Evolutionary conservation across 2,797 vertebrate species (phyloP), one percentile per base, ranked within the genome.

Genomic region (Rhabdophis nuchalis): DNA sequence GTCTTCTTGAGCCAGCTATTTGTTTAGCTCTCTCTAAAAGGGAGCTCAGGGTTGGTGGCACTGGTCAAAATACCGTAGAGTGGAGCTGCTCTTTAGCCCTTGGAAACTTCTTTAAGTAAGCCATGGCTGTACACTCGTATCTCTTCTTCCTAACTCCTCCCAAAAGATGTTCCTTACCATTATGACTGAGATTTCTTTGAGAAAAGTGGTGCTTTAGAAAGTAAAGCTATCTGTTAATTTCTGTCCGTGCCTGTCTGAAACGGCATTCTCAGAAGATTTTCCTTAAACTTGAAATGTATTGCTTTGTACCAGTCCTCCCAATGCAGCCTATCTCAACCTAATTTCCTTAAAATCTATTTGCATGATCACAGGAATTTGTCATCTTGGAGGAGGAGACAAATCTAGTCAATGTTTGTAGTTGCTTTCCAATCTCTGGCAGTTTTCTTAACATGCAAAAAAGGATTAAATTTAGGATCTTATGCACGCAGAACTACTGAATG

Each of bases 21-120:
- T 86, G 46, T 89, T 90, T 89, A 88, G 64, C 20, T 82, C n/a
- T 32, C 32, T 82, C 58, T 90, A 36, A 72, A 90, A 90, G 85
- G 53, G n/a, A 87, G 53, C 87, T 90, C 89, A 60, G 53, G 6
- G 5, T 77, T 64, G 85, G 64, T 53, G 60, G 61, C 50, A 68
- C 50, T 61, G 12, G 16, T 29, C 8, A 11, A 23, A 58, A 46
- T 58, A 27, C 27, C 18, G n/a, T 72, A 85, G 46, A 89, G 32
- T 54, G 36, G 46, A 4, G 23, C 64, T 92, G 64, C n/a, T 16
- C 14, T 16, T 52, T 57, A 36, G 13, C 20, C 54, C 41, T 82
- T 92, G 54, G 60, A 90, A 90, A n/a, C 18, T 14, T n/a, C n/a
- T n/a, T 82, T 82, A 82, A 82, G 20, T 46, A 46, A 82, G 46